Evolutionary conservation across 92 coral and sea anemone genomes (phyloP).

Genomic region (Bergia puertoricense): DNA sequence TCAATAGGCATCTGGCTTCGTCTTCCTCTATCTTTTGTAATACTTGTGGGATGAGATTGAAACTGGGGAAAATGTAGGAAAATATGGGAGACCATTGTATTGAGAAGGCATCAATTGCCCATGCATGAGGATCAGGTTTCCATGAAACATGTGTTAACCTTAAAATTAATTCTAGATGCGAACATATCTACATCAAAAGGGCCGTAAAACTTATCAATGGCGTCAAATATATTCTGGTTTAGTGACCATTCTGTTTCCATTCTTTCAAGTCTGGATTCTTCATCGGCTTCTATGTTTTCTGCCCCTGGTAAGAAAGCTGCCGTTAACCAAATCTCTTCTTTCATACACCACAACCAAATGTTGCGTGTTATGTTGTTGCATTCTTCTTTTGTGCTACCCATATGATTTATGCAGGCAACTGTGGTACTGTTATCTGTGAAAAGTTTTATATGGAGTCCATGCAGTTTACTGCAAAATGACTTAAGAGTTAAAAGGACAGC

Average conservation of each 20-base stretch:
- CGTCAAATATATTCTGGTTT: not conserved
- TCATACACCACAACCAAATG: not conserved
- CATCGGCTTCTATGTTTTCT: not conserved
- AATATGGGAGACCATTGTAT: not conserved
- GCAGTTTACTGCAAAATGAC: constrained; percentile 43
- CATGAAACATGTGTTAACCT: not conserved
- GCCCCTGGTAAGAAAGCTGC: not conserved
- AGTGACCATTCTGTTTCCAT: not conserved
- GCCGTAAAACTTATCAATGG: not conserved
- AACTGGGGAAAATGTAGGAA: not conserved
- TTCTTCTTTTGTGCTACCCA: not conserved
- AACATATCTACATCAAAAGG: not conserved
- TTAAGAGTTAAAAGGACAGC: constrained; percentile 44
- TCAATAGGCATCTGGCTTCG: not conserved
- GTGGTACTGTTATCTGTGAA: constrained; percentile 54
- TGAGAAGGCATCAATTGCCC: not conserved
- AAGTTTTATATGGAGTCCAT: constrained; percentile 32
- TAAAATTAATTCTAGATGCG: not conserved
- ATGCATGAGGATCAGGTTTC: not conserved
- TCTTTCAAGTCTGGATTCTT: not conserved
- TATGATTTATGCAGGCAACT: constrained; percentile 39
- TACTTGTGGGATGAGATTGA: not conserved
- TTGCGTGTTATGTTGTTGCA: not conserved
- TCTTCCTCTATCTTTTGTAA: not conserved
- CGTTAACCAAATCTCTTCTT: not conserved